Conservation (phyloP, 2,797 vertebrate species). For the Octomys mimax region DNA sequence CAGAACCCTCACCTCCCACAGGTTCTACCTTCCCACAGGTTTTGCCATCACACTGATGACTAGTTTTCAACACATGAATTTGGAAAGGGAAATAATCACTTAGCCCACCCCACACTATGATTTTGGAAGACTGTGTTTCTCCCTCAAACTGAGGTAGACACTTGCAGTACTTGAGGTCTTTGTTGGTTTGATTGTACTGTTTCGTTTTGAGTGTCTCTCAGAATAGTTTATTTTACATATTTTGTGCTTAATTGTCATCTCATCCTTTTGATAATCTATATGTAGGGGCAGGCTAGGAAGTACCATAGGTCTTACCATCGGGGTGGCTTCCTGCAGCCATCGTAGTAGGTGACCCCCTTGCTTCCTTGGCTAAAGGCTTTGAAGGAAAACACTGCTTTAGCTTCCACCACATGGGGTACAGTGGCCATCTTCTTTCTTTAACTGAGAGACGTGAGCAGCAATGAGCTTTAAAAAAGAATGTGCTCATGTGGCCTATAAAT, state of each 20-base stretch:
- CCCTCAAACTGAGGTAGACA: background rate
- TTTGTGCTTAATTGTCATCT: background rate
- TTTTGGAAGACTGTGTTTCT: background rate
- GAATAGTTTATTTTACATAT: background rate
- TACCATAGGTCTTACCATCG: background rate
- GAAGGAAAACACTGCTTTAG: background rate
- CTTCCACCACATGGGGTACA: background rate
- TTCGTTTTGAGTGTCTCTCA: background rate
- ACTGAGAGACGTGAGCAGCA: background rate
- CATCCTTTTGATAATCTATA: background rate
- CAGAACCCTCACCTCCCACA: background rate
- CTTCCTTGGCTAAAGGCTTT: background rate
- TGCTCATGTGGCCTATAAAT: background rate
- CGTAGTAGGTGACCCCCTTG: background rate
- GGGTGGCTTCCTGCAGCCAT: background rate
- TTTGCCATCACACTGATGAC: background rate
- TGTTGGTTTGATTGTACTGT: background rate
- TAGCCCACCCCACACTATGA: background rate
- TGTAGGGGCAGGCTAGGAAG: background rate
- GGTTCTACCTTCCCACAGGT: no score
- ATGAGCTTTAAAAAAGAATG: background rate
- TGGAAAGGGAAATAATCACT: background rate
- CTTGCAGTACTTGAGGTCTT: background rate
- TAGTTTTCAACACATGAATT: background rate
- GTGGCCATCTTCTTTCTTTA: background rate